Percentiles rank a stretch among this genome's conserved stretches.
Evolutionary conservation across 2,113 vertebrate species (phyloP).

Genomic region (Labeo catla): DNA sequence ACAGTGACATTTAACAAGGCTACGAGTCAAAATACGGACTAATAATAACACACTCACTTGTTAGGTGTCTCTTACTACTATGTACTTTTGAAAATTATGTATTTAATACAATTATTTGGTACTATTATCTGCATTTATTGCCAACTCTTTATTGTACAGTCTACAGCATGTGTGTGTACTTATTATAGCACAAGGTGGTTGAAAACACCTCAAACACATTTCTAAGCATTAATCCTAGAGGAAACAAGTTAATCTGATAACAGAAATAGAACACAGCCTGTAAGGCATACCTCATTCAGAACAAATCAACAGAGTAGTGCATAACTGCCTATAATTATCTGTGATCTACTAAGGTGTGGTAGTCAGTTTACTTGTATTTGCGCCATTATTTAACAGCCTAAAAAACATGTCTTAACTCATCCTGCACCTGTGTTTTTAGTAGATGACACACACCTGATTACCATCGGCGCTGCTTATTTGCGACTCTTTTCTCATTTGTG

Average conservation of each 20-base stretch:
- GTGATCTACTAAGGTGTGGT: not conserved
- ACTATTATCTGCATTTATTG: not conserved
- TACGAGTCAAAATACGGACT: not conserved
- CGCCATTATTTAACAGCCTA: not conserved
- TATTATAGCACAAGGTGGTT: not conserved
- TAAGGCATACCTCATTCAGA: too few relatives aligned
- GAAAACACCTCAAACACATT: too few relatives aligned
- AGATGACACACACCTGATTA: too few relatives aligned
- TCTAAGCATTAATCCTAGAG: too few relatives aligned
- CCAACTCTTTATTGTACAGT: not conserved
- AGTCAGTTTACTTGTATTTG: not conserved
- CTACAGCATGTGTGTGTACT: not conserved
- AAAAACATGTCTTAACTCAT: not conserved
- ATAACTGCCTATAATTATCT: too few relatives aligned
- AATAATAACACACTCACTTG: not conserved
- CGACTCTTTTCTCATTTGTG: too few relatives aligned
- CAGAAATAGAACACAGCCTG: too few relatives aligned
- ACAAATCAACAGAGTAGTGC: too few relatives aligned
- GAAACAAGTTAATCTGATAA: too few relatives aligned
- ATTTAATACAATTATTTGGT: not conserved
- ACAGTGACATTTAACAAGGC: not conserved
- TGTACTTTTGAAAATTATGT: not conserved
- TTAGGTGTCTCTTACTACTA: not conserved
- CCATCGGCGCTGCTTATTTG: too few relatives aligned
- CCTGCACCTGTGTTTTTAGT: too few relatives aligned